Evolutionary conservation across 2,797 vertebrate genomes (phyloP).

Genomic region (Avahi laniger): DNA sequence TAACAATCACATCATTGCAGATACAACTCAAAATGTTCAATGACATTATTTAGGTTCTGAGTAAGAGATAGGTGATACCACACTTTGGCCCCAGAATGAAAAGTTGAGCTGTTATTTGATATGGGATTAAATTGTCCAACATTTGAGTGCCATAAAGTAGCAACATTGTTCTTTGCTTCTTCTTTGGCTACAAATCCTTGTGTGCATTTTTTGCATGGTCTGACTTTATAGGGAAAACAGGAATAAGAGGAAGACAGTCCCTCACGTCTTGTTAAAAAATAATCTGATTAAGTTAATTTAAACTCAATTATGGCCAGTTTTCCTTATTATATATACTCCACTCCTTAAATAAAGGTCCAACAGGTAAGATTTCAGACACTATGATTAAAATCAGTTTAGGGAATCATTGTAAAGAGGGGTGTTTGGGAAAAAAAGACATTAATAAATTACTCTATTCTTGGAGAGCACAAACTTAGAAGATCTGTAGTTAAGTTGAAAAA

Average conservation of each 20-base stretch:
- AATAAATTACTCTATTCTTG: slow-evolving; percentile 47
- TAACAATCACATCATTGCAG: background rate
- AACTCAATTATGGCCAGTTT: background rate
- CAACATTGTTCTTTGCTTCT: background rate
- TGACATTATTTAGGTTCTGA: background rate
- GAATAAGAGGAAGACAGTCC: background rate
- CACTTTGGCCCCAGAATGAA: background rate
- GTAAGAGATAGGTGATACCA: background rate
- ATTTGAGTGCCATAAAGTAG: background rate
- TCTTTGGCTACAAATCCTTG: background rate
- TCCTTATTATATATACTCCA: background rate
- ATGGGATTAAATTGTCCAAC: background rate
- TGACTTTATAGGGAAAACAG: background rate
- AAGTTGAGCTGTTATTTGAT: background rate
- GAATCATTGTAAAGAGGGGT: background rate
- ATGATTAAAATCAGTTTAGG: slow-evolving; percentile 4
- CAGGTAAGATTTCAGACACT: background rate
- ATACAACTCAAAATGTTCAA: background rate
- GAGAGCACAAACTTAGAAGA: slow-evolving; percentile 10
- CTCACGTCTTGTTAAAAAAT: background rate
- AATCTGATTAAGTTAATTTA: background rate
- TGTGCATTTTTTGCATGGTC: background rate
- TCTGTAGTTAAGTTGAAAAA: slow-evolving; percentile 17
- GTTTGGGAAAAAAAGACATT: background rate
- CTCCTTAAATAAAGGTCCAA: slow-evolving; percentile 36